Conservation (phyloP, 2,113 vertebrate species). For the Scortum barcoo region DNA sequence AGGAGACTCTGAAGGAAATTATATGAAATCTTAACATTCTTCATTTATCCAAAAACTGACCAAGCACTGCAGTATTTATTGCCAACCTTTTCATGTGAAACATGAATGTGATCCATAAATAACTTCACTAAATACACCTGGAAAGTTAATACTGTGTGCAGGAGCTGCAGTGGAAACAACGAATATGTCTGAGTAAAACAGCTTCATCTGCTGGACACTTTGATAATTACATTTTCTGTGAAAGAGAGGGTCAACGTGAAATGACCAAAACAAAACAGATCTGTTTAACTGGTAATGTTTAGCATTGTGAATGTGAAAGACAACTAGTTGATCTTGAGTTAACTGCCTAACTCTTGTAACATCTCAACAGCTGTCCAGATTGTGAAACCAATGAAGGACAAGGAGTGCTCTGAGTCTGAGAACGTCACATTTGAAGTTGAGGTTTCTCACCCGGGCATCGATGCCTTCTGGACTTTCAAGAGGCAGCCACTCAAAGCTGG, state of each 20-base stretch:
- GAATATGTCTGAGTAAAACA: not conserved
- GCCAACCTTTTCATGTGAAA: no score
- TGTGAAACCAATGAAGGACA: slow-evolving; percentile 89
- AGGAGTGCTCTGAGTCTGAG: slow-evolving; percentile 95
- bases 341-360: not conserved
- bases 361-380: slow-evolving; percentile 80
- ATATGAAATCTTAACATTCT: no score
- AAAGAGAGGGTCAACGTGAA: no score
- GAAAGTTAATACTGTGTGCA: not conserved
- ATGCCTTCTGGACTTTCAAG: slow-evolving; percentile 94
- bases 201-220: not conserved
- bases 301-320: not conserved
- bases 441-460: slow-evolving; percentile 93
- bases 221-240: not conserved
- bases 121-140: not conserved
- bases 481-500: slow-evolving; percentile 88
- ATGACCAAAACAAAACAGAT: not conserved
- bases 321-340: not conserved
- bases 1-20: no score
- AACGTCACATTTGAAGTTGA: slow-evolving; percentile 94
- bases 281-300: not conserved
- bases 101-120: no score
- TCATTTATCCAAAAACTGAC: no score
- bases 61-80: no score
- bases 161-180: not conserved